phyloP scores from a whole-genome alignment of 2,797 vertebrate species.

The Sphenopsis melanotis region DNA sequence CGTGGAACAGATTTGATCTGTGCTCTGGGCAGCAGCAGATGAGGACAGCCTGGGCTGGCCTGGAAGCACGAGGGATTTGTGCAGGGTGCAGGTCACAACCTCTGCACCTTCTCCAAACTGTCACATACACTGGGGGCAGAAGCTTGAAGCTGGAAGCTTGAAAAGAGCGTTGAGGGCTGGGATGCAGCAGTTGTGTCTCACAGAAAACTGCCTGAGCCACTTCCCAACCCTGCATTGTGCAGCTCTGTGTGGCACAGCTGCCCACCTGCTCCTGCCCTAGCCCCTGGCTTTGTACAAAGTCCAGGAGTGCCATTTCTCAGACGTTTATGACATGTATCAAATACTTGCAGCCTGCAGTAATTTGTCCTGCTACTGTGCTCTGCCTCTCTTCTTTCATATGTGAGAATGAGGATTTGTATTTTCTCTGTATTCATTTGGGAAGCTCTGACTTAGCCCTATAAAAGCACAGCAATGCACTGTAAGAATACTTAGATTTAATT shows the following conservation, averaged over 20 bases:
- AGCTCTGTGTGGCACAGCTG: background rate
- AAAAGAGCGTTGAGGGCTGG: background rate
- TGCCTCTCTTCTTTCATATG: background rate
- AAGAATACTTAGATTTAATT: background rate
- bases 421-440: background rate
- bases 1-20: background rate
- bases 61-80: background rate
- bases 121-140: background rate
- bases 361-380: background rate
- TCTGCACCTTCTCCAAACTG: background rate
- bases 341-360: background rate
- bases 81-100: background rate
- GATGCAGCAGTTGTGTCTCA: background rate
- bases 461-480: background rate
- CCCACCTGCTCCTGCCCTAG: background rate
- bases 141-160: background rate
- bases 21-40: background rate
- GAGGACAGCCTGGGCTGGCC: background rate
- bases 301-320: background rate
- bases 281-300: background rate
- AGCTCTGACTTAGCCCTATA: background rate
- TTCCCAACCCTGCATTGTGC: background rate
- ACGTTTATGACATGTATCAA: accelerated
- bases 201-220: background rate
- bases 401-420: background rate